Base-by-base conservation (phyloP, 1,140 invertebrate species). In the Pteromalus puparum region DNA sequence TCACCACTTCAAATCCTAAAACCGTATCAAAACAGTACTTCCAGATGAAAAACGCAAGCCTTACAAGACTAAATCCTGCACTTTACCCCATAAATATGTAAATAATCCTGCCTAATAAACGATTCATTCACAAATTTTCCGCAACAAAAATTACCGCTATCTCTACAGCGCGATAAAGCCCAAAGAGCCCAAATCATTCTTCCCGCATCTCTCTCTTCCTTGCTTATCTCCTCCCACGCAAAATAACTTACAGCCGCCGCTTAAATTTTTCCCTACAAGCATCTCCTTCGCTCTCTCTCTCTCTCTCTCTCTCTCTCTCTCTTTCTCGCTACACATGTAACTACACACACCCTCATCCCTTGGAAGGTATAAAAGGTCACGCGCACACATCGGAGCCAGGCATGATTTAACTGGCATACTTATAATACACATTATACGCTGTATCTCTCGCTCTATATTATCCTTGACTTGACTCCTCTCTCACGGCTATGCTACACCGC, bases 101-200 rank as follows among this genome's bases (percentile, higher is more conserved):
- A 70, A 70, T 13, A 28, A 70, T 70, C 28, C 1, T 26, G 5
- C 26, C 67, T 30, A 70, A 28, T 30, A 26, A 70, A 70, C 67
- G 67, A 70, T 38, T 80, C 67, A 46, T 83, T 82, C 42, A 42
- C 53, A 65, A 46, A 10, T 75, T 75, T 74, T 70, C 38, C 24
- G 30, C 26, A 30, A 38, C 72, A 73, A 77, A 61, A 30, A 6
- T 26, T 21, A 2, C 18, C 26, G 67, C 53, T 61, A 61, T 61
- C 53, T 61, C 53, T 61, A 21, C 38, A 42, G 2, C 53, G 18
- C 28, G 67, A 70, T 30, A 70, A 70, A 70, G 24, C 9, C 38
- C 26, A 28, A 70, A 28, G 24, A 70, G 28, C 10, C 67, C 15
- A 21, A 78, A 65, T 78, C 12, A 26, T 61, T 28, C 72, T 34